A percentile compares a stretch with the other conserved stretches of the same genome.
phyloP scores from a whole-genome alignment of 2,888 invertebrate species.

The Tortricodes alternella region DNA sequence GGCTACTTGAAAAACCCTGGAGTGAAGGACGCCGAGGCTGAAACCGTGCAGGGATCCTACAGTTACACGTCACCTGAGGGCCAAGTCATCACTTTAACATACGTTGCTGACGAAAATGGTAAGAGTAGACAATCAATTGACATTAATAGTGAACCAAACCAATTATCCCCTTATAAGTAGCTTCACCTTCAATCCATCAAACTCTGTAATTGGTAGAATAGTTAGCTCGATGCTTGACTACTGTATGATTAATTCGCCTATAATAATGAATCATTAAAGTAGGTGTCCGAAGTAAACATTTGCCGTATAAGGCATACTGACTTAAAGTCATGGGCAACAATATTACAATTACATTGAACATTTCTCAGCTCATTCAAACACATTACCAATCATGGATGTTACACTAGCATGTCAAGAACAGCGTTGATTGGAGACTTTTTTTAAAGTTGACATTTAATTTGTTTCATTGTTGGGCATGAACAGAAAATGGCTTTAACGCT shows the following conservation, averaged over 20 bases:
- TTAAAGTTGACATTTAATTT: neutral
- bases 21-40: constrained; percentile 84
- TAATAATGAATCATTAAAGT: neutral
- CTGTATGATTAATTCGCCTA: neutral
- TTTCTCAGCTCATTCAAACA: neutral
- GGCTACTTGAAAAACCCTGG: constrained; percentile 88
- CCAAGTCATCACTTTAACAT: constrained; percentile 83
- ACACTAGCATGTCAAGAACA: constrained; percentile 1
- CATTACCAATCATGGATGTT: neutral
- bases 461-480: neutral
- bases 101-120: constrained; percentile 89
- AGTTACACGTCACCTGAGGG: constrained; percentile 90
- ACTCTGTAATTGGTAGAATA: neutral
- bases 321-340: neutral
- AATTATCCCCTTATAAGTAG: no score
- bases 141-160: no score
- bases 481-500: neutral
- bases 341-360: neutral
- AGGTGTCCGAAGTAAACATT: neutral
- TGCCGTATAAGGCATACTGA: neutral
- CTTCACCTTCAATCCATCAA: neutral
- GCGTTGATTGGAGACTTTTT: neutral
- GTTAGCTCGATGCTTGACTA: neutral
- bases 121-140: no score
- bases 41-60: constrained; percentile 87